Evolutionary conservation across 2,888 invertebrate species (phyloP), one percentile per base, ranked within the genome.

Genomic region (Malacosoma neustria): DNA sequence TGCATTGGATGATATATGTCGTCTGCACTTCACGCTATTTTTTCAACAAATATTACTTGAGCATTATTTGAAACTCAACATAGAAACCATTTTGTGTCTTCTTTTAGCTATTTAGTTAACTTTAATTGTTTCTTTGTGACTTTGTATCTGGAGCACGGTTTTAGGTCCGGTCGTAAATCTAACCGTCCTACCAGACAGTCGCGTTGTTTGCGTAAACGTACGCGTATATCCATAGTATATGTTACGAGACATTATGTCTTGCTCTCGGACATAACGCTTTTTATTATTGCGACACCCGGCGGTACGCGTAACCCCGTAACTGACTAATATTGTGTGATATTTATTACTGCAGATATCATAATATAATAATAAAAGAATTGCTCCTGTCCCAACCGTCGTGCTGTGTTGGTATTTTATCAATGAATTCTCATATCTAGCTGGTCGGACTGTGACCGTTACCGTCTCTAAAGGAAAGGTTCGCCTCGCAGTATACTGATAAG

Each of bases 201-300:
- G 41, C 49, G 50, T 44, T 51, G 49, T 57, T 52, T 48, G 56
- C 54, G 57, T 56, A n/a, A n/a, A 54, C 58, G 45, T 51, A 61
- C 43, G 45, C 48, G 50, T 52, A 51, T 55, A 51, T 54, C 51
- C 38, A 42, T 40, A 42, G 46, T 49, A 52, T 22, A 22, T 22
- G 40, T 46, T 43, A 48, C 39, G 29, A 32, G 34, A 44, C 44
- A 39, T 55, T 43, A 49, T 46, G 35, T 44, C 43, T 48, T 44
- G 38, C 45, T 40, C 32, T 32, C 36, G 43, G 42, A 48, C 48
- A 4, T 22, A 7, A 22, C 22, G 22, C 4, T 4, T 54, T 53
- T 57, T 57, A 63, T 57, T 58, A 55, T 51, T 46, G 47, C 51
- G 43, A 47, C 60, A 60, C 51, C 55, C 49, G 52, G 43, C 51